phyloP scores from a whole-genome alignment of 2,888 invertebrate genomes.

The Acleris emargana region DNA sequence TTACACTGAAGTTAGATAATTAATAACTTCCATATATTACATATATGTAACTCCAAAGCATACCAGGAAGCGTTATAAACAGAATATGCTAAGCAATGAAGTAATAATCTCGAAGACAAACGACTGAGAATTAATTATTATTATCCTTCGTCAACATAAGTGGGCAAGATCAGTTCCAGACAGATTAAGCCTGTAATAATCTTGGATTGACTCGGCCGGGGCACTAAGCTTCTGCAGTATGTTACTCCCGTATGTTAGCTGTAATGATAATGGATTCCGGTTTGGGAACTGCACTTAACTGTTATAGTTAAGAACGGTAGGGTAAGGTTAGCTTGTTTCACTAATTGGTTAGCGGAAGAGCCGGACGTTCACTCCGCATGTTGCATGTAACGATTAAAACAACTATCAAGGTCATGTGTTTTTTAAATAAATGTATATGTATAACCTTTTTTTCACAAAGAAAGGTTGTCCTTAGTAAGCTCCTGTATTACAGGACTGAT shows the following conservation, averaged over 20 bases:
- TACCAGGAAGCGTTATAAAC: constrained; percentile 1
- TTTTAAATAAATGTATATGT: background rate
- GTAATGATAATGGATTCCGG: constrained; percentile 17
- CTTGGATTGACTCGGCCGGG: constrained; percentile 25
- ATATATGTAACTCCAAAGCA: no score
- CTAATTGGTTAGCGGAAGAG: constrained; percentile 1
- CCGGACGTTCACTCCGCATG: background rate
- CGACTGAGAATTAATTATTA: constrained; percentile 31
- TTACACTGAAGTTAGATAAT: no score
- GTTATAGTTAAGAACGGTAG: constrained; percentile 11
- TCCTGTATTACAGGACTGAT: no score
- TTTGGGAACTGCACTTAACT: constrained; percentile 12
- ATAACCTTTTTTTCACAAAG: no score
- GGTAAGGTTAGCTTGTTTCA: constrained; percentile 10
- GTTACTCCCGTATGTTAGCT: constrained; percentile 11
- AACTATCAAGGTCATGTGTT: background rate
- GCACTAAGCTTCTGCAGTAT: background rate
- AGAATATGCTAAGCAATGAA: constrained; percentile 15
- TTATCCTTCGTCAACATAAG: constrained; percentile 34
- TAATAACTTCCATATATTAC: no score
- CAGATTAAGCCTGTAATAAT: constrained; percentile 28
- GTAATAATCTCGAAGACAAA: constrained; percentile 24
- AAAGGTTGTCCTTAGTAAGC: no score
- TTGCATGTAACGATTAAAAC: background rate
- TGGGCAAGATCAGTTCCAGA: constrained; percentile 32